Evolutionary conservation across 2,888 invertebrate genomes (phyloP), one percentile per base, ranked within the genome.

Genomic region (Lithodes maja): DNA sequence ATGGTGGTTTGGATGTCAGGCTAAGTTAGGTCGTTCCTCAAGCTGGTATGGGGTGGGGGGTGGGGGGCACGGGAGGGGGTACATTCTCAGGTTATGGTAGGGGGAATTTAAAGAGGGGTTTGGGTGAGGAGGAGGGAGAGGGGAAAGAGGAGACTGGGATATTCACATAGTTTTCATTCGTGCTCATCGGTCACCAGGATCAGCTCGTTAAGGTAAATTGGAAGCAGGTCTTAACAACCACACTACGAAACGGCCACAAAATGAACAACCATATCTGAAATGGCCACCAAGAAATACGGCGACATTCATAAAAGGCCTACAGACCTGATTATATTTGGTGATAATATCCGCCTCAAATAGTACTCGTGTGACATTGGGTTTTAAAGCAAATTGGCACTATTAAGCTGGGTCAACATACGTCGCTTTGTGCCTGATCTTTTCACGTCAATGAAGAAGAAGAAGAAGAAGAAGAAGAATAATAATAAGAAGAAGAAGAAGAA

Each of bases 1-100:
- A 84, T 84, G 84, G 68, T 77, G 55, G 77, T 84, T 77, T 84
- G 84, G 77, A 77, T 84, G 77, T 75, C 77, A 53, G 15, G 77
- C 75, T 77, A 83, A 83, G 69, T 83, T 83, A 9, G 83, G n/a
- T 68, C 83, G 68, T 83, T 83, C 83, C 83, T 83, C 83, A 83
- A 15, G 68, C 53, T 49, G 50, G 0, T 9, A 17, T 50, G 71
- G 52, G 12, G n/a, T 17, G 33, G 33, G 33, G 33, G 33, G 33
- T 33, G 33, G 33, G 33, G 33, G 33, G 33, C 0, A 33, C 33
- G 33, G 33, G 33, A 33, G 33, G 33, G 33, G 17, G 77, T n/a
- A 77, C 9, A 1, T 33, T 33, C 33, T 33, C 0, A 33, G 33
- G 33, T 33, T 1, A 53, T 49, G 1, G 33, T 33, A 17, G 52